Evolutionary conservation across 2,113 vertebrate species (phyloP).

Genomic region (Otolemur garnettii): DNA sequence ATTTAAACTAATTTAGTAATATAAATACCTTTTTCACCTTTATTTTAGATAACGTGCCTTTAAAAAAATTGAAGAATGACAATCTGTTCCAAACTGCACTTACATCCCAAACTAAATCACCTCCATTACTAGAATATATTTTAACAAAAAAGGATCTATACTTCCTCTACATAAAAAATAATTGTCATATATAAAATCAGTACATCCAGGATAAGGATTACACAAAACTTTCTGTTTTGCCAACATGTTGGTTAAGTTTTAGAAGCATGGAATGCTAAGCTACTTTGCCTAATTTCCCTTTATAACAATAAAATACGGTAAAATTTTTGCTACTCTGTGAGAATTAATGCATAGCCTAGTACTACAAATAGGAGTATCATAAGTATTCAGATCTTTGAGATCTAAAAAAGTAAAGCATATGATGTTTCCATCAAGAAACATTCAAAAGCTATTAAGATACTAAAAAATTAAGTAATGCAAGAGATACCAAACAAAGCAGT

Average conservation of each 20-base stretch:
- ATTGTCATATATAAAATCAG: conserved; percentile 10
- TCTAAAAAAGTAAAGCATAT: not conserved
- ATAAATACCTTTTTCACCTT: not conserved
- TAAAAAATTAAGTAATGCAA: conserved; percentile 13
- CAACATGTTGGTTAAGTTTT: conserved; percentile 9
- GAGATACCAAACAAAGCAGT: not conserved
- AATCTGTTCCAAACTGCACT: conserved; percentile 37
- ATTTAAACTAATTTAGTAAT: conserved; percentile 33
- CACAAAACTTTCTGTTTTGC: not conserved
- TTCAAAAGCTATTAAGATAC: not conserved
- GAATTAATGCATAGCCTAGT: not conserved
- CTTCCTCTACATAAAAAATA: conserved; percentile 11
- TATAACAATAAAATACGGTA: conserved; percentile 22
- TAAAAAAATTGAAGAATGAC: conserved; percentile 16
- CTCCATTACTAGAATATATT: conserved; percentile 13
- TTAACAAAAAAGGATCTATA: conserved; percentile 47
- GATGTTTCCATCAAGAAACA: not conserved
- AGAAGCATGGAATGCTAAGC: not conserved
- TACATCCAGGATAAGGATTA: not conserved
- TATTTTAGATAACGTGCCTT: not conserved
- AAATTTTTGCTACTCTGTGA: not conserved
- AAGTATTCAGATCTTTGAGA: not conserved
- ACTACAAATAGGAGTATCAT: conserved; percentile 12
- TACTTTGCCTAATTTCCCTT: not conserved
- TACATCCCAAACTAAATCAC: conserved; percentile 43